phyloP scores from a whole-genome alignment of 1,140 invertebrate genomes.

The Drosophila santomea region DNA sequence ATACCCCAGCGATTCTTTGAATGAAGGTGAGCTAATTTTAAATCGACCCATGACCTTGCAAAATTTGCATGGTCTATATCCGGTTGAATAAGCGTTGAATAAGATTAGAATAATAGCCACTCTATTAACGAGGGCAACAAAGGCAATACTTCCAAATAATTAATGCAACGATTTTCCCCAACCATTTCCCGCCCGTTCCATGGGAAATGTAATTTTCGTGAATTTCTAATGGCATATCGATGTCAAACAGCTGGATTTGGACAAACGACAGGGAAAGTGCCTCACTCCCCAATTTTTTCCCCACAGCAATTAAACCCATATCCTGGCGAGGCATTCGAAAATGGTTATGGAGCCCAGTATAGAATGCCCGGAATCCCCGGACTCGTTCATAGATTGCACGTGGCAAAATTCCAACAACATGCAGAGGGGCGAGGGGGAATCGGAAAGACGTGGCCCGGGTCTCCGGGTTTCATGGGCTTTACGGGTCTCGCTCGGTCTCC shows the following conservation, averaged over 20 bases:
- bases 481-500: slow-evolving; percentile 3
- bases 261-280: not conserved
- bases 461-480: slow-evolving; percentile 19
- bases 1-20: not conserved
- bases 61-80: slow-evolving; percentile 3
- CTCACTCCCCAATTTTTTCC: not conserved
- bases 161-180: not conserved
- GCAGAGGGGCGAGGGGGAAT: not conserved
- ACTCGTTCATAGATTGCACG: slow-evolving; percentile 18
- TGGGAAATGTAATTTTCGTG: not conserved
- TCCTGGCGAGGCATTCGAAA: not conserved
- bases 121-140: not conserved
- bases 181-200: not conserved
- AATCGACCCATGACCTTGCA: slow-evolving; percentile 4
- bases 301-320: slow-evolving; percentile 8
- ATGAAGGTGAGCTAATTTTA: not conserved
- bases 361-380: slow-evolving; percentile 10
- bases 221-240: not conserved
- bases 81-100: not conserved
- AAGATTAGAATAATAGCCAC: not conserved
- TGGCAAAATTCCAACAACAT: slow-evolving; percentile 10
- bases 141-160: not conserved
- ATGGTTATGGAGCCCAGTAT: not conserved
- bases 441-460: slow-evolving; percentile 13
- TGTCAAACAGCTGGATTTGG: not conserved